Evolutionary conservation across 2,797 vertebrate genomes (phyloP).

Genomic region (Dicrostonyx torquatus): DNA sequence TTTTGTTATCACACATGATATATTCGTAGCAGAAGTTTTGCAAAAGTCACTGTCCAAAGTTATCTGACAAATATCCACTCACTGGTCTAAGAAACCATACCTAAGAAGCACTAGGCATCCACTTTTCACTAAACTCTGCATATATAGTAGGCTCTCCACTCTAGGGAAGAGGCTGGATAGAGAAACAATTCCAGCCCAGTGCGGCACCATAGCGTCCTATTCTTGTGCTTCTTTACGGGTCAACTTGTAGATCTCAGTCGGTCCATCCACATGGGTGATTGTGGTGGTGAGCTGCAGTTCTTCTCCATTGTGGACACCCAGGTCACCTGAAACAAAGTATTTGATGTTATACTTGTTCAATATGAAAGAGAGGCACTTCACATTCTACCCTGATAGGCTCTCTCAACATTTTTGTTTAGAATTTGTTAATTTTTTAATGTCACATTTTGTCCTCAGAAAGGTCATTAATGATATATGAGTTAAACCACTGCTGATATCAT

Average conservation of each 20-base stretch:
- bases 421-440: not conserved
- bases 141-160: not conserved
- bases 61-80: constrained; percentile 72
- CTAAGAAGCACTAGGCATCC: not conserved
- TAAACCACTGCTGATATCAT: not conserved
- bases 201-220: constrained; percentile 79
- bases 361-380: not conserved
- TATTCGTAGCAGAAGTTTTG: constrained; percentile 67
- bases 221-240: constrained; percentile 96
- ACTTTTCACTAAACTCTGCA: not conserved
- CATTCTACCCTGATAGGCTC: not conserved
- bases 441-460: constrained; percentile 1
- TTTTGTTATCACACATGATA: constrained; percentile 56
- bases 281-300: constrained; percentile 97
- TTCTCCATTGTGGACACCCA: constrained; percentile 91
- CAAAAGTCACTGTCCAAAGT: constrained; percentile 76
- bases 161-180: not conserved
- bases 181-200: constrained; percentile 28
- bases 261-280: constrained; percentile 95
- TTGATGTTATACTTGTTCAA: not conserved
- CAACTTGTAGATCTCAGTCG: constrained; percentile 96
- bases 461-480: not conserved
- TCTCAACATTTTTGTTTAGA: not conserved
- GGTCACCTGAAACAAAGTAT: constrained; percentile 87
- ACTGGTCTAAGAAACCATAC: constrained; percentile 56